Base-by-base conservation (phyloP, 2,113 vertebrate species). In the Butorides virescens region DNA sequence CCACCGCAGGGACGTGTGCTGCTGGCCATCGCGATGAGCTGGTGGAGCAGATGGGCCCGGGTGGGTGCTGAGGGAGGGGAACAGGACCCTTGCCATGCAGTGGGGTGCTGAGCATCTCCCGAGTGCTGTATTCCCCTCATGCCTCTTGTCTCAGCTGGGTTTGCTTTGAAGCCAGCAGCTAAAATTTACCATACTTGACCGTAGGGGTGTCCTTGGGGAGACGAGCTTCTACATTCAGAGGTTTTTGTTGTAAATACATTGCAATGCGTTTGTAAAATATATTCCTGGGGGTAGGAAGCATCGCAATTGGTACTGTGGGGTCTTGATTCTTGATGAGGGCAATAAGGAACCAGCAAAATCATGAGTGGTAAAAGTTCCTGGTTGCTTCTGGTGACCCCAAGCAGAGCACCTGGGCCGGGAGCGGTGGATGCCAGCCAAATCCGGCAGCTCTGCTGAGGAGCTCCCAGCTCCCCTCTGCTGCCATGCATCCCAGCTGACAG, bases 91-190 rank as follows among this genome's bases (percentile, higher is more conserved):
- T 1, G 0, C 53, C 12, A 5, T 6, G 42, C 47, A 25, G 20
- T 0, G 0, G 8, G 16, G 7, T 46, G 36, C 26, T 55, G 20
- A 25, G 37, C 32, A 9, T 8, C 7, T 7, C 39, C 16, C 1
- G 0, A 13, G 30, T 29, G 56, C 36, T 68, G 15, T 6, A 3
- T 91, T 27, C 8, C 13, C 21, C 5, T 5, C 2, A 0, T 7
- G 1, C 10, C 4, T 5, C n/a, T 86, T 68, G 23, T 53, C 44
- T 66, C 34, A 73, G 44, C 44, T 65, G 62, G 2, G 25, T 76
- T 82, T 56, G 25, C 42, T 71, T 56, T 56, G 90, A 52, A 44
- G 13, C 47, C 30, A 50, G 27, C 12, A 8, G 37, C 36, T 66
- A 4, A 89, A 73, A 46, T n/a, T 55, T 29, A 4, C 25, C 2